These are phyloP conservation scores for Sabatieria punctata DNA, from an alignment of 2,888 invertebrate species.

Conservation along the genomic window DNA sequence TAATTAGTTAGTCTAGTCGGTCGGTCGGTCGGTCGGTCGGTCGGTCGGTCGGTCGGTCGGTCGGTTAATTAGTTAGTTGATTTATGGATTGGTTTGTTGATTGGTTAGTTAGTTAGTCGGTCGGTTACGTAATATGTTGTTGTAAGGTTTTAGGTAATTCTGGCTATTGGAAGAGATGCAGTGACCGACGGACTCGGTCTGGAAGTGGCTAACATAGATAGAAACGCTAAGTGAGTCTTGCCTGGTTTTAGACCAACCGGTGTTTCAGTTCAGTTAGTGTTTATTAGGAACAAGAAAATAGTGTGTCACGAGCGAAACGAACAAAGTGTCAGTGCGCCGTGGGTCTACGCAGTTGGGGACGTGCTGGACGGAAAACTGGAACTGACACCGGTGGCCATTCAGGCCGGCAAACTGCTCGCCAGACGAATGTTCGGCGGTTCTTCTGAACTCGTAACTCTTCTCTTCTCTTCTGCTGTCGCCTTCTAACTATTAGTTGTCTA, in stretches of 20 bases:
- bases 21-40: too few relatives aligned
- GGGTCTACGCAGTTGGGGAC: conserved; percentile 89
- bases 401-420: conserved; percentile 69
- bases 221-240: conserved; percentile 36
- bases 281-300: conserved; percentile 34
- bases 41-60: too few relatives aligned
- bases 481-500: too few relatives aligned
- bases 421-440: conserved; percentile 36
- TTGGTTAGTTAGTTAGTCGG: too few relatives aligned
- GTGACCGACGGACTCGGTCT: conserved; percentile 42
- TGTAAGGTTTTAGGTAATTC: conserved; percentile 39
- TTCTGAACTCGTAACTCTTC: background rate
- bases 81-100: too few relatives aligned
- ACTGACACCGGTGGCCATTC: conserved; percentile 82
- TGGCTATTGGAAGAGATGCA: conserved; percentile 44
- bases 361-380: conserved; percentile 53
- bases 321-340: conserved; percentile 45
- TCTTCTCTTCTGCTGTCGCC: too few relatives aligned
- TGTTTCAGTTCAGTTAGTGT: too few relatives aligned
- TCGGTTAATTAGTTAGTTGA: too few relatives aligned
- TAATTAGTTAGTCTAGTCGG: too few relatives aligned
- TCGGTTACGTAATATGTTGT: too few relatives aligned
- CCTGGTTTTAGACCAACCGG: too few relatives aligned
- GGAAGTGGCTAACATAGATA: conserved; percentile 53
- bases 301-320: conserved; percentile 41